phyloP scores from a whole-genome alignment of 2,888 invertebrate genomes.

The Dorcus hopei region DNA sequence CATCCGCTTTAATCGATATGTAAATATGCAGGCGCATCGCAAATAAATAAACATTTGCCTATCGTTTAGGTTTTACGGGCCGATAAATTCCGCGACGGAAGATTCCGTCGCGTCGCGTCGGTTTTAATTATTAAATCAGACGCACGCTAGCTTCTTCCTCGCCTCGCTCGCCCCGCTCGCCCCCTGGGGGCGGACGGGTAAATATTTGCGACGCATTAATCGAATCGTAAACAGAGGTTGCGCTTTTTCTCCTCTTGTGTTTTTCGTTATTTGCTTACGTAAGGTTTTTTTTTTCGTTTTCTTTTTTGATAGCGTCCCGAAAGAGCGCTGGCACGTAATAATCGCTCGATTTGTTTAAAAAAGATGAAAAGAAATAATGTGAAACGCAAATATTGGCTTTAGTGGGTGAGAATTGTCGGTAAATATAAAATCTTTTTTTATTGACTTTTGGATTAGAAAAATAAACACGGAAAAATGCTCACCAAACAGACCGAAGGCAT shows the following conservation, averaged over 20 bases:
- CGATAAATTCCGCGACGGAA: conserved; percentile 10
- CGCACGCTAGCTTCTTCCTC: no score
- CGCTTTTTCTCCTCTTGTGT: no score
- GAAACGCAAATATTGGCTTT: conserved; percentile 20
- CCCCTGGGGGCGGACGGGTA: no score
- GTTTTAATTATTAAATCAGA: not conserved
- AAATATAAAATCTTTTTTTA: conserved; percentile 27
- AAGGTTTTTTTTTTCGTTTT: no score
- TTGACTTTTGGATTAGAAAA: conserved; percentile 22
- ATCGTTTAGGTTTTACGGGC: conserved; percentile 13
- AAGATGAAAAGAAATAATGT: conserved; percentile 19
- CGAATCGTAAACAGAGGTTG: no score
- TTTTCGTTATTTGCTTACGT: no score
- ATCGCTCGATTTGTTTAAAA: conserved; percentile 14
- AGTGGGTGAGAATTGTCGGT: conserved; percentile 34
- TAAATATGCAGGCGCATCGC: conserved; percentile 4
- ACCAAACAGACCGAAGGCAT: conserved; percentile 9
- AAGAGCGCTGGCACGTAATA: not conserved
- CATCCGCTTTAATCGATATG: conserved; percentile 9
- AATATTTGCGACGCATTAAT: no score
- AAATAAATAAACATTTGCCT: conserved; percentile 13
- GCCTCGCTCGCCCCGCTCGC: no score
- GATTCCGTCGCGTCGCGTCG: conserved; percentile 4
- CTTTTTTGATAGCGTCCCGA: no score
- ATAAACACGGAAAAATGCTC: conserved; percentile 17